Evolutionary conservation across 2,888 invertebrate genomes (phyloP), one percentile per base, ranked within the genome.

Genomic region (Drosophila stalkeri): DNA sequence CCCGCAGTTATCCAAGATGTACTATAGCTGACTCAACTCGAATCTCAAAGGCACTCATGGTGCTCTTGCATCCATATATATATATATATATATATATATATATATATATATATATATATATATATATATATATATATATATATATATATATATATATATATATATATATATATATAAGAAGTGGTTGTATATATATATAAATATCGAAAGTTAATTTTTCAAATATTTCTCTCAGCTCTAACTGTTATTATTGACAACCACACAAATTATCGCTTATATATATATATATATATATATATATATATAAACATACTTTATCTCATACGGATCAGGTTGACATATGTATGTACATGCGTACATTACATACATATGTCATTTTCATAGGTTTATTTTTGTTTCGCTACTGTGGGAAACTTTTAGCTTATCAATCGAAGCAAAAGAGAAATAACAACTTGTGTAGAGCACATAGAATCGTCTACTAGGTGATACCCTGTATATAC

Each of bases 321-420:
- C n/a, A n/a, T n/a, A n/a, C n/a, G n/a, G n/a, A n/a, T n/a, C n/a
- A n/a, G n/a, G n/a, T n/a, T n/a, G n/a, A n/a, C n/a, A n/a, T n/a
- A n/a, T n/a, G n/a, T n/a, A n/a, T n/a, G n/a, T n/a, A n/a, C n/a
- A n/a, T n/a, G n/a, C n/a, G n/a, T n/a, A n/a, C n/a, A n/a, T n/a
- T n/a, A n/a, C n/a, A n/a, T n/a, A n/a, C n/a, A n/a, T n/a, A n/a
- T n/a, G n/a, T n/a, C 23, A 23, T 49, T 61, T 64, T 56, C 37
- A 75, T 69, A 59, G 59, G 46, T 14, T 44, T 54, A 39, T 57
- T 75, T 60, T 31, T 37, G 20, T 39, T 64, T 59, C 39, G 47
- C 59, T 55, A 56, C 64, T 74, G 76, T 77, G 76, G 74, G 76
- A 77, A 76, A 77, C 78, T 74, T 47, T 23, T n/a, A 11, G 51